These are phyloP conservation scores for Danio rerio DNA, from an alignment of 2,113 vertebrate species.

Conservation along the genomic window DNA sequence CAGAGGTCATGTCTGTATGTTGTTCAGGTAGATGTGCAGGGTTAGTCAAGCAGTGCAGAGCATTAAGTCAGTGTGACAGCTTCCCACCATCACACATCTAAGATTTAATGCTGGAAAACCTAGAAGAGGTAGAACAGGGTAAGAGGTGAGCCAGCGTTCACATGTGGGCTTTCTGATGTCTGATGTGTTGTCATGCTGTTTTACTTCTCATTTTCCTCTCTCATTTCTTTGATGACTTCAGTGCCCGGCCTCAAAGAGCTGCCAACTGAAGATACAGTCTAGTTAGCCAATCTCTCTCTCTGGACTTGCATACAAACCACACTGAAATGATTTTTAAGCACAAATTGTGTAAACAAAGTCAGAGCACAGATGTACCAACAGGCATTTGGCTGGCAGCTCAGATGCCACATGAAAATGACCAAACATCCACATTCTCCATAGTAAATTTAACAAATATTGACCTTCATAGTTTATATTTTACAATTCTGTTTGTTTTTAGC, in stretches of 20 bases:
- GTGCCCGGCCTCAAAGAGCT: slow-evolving; percentile 51
- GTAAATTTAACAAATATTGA: too few species aligned
- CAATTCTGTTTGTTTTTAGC: too few species aligned
- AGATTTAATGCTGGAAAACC: slow-evolving; percentile 9
- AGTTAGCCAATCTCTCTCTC: too few species aligned
- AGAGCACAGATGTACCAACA: too few species aligned
- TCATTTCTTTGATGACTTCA: slow-evolving; percentile 57
- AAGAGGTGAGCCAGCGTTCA: slow-evolving; percentile 1
- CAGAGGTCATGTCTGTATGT: slow-evolving; percentile 50
- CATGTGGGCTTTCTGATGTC: slow-evolving; percentile 41
- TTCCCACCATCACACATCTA: slow-evolving; percentile 44
- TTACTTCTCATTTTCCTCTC: slow-evolving; percentile 52
- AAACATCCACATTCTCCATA: too few species aligned
- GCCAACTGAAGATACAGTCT: too few species aligned
- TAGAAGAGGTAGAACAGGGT: neutral
- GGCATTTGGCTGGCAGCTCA: too few species aligned
- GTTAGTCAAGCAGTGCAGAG: slow-evolving; percentile 56
- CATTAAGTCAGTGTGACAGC: slow-evolving; percentile 56
- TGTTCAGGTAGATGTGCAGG: slow-evolving; percentile 62
- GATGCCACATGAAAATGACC: too few species aligned
- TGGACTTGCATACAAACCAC: too few species aligned
- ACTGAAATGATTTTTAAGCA: too few species aligned
- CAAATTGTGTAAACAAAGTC: too few species aligned
- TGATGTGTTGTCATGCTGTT: slow-evolving; percentile 47
- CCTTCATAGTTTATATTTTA: too few species aligned